Base-by-base conservation (phyloP, 92 coral and sea anemone species). In the Bergia sp. region DNA sequence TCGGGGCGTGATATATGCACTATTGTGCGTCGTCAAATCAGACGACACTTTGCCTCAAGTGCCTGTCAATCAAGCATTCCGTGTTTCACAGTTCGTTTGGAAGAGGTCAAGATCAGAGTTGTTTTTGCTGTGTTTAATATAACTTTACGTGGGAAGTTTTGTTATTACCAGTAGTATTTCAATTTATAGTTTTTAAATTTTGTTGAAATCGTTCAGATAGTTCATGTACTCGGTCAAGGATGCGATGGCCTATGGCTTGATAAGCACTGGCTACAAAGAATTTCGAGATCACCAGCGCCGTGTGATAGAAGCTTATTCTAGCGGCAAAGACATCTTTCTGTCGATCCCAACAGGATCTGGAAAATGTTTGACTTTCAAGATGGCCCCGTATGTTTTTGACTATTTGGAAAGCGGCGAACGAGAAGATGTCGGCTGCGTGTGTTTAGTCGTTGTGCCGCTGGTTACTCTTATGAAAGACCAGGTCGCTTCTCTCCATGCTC, bases 381-480 rank as follows among this genome's bases (percentile, higher is more conserved):
- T 85, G 2, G 88, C 88, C 7, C 81, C 88, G 5, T 85, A 61
- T 36, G 49, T 44, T 3, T 72, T 73, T 11, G 88, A 85, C 78
- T 85, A 13, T 43, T 44, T 72, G 13, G 15, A 20, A 38, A 55
- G 43, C 10, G 80, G 88, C 41, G 88, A 85, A 67, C 41, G 88
- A 50, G 72, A 74, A 7, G 73, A 86, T 15, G 49, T 86, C 36
- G 8, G 20, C 21, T 73, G 85, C 44, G 89, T 90, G 36, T 90
- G 92, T 47, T 41, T 90, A 9, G 88, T 90, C n/a, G 86, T 90
- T 2, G 92, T 75, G 72, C 96, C 96, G 2, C 90, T 91, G 47
- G 58, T 89, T 47, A 47, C 95, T 0, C 89, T 91, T 16, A 93
- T 93, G 93, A 86, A 91, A 44, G 92, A 91, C 67, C 92, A 93